These are phyloP conservation scores for Caretta caretta DNA, from an alignment of 2,113 vertebrate genomes.

Conservation along the genomic window DNA sequence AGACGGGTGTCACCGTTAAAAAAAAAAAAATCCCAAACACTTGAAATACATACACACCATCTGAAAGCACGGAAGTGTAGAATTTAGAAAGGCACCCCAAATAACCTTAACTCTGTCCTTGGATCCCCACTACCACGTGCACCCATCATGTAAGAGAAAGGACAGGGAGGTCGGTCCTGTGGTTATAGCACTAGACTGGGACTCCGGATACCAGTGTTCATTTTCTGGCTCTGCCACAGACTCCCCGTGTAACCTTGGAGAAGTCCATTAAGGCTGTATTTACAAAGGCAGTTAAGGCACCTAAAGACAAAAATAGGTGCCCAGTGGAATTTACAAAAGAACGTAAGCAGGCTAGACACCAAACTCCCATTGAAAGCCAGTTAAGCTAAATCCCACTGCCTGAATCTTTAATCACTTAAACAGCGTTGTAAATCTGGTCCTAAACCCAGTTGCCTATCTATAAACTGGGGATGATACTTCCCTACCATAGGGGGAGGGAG, in stretches of 20 bases:
- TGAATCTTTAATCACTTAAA: constrained; percentile 29
- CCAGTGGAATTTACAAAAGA: not conserved
- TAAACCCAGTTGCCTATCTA: constrained; percentile 10
- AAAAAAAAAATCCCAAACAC: not conserved
- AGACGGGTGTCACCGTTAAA: not conserved
- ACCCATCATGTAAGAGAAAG: not conserved
- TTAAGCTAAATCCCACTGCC: not conserved
- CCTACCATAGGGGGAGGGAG: not conserved
- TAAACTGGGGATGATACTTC: constrained; percentile 6
- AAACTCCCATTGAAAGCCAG: constrained; percentile 30
- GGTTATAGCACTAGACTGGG: not conserved
- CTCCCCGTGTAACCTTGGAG: not conserved
- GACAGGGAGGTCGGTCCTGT: too few species aligned
- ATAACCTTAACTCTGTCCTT: not conserved
- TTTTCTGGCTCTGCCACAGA: fast-evolving
- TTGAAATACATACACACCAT: not conserved
- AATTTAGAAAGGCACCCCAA: not conserved
- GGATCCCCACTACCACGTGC: not conserved
- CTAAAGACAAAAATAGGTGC: not conserved
- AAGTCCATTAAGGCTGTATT: not conserved
- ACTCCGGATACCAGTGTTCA: not conserved
- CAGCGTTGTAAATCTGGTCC: constrained; percentile 19
- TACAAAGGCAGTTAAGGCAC: not conserved
- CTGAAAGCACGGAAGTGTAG: fast-evolving
- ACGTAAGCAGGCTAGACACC: not conserved